Percentiles rank a stretch among this genome's conserved stretches.
Evolutionary conservation across 2,113 vertebrate species (phyloP).

Genomic region (Megaptera novaeangliae): DNA sequence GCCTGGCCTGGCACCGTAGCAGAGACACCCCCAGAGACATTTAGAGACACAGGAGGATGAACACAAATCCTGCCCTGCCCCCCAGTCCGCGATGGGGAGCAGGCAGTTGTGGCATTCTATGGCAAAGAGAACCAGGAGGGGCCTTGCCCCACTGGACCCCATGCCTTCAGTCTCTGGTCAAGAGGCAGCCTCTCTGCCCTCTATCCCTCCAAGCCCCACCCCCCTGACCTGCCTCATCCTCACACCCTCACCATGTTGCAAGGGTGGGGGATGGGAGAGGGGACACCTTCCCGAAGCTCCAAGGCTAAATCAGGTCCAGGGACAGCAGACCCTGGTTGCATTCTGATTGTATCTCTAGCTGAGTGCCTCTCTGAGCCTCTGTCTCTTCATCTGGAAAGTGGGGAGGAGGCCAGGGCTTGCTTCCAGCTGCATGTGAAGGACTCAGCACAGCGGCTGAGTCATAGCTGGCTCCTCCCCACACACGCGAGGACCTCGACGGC

Average conservation of each 20-base stretch:
- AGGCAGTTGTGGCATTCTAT: not conserved
- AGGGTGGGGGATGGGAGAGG: not conserved
- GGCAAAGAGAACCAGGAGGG: not conserved
- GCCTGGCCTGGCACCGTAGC: not conserved
- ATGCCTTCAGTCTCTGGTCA: not conserved
- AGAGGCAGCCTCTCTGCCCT: not conserved
- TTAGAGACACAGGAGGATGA: not conserved
- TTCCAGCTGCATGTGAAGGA: not conserved
- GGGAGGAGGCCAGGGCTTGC: not conserved
- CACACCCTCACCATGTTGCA: not conserved
- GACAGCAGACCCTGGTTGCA: not conserved
- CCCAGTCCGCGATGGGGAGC: accelerated
- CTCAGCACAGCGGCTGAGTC: not conserved
- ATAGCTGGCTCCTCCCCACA: not conserved
- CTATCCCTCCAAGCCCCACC: accelerated
- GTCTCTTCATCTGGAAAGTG: not conserved
- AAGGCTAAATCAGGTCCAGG: not conserved
- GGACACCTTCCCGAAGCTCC: not conserved
- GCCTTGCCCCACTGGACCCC: not conserved
- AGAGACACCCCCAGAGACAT: not conserved
- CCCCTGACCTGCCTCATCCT: not conserved
- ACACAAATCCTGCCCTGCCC: not conserved
- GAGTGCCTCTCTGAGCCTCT: not conserved
- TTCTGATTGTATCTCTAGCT: not conserved
- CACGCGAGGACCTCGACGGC: not conserved